Evolutionary conservation across 1,140 invertebrate species (phyloP).

Genomic region (Lethocerus indicus): DNA sequence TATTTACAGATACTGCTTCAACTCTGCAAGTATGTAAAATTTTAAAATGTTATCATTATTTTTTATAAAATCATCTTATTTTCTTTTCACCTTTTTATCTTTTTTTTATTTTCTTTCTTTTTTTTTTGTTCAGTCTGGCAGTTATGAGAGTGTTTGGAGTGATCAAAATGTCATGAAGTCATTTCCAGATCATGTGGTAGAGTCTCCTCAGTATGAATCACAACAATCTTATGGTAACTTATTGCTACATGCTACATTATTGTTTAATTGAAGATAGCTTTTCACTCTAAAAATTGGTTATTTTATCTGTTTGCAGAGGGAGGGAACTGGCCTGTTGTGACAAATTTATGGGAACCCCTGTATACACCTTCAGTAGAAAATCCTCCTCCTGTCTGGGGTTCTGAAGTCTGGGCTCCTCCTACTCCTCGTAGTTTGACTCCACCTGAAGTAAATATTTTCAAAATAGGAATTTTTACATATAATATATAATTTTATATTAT

Average conservation of each 20-base stretch:
- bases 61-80: background rate
- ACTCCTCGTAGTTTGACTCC: slow-evolving; percentile 21
- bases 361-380: slow-evolving; percentile 25
- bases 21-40: background rate
- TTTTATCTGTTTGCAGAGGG: slow-evolving; percentile 4
- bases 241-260: too few species aligned
- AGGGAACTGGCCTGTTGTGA: slow-evolving; percentile 25
- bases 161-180: slow-evolving; percentile 17
- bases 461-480: background rate
- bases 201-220: too few species aligned
- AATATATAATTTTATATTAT: slow-evolving; percentile 3
- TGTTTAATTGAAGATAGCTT: too few species aligned
- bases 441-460: slow-evolving; percentile 15
- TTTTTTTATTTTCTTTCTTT: too few species aligned
- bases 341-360: slow-evolving; percentile 30
- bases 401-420: slow-evolving; percentile 15
- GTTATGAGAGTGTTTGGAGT: slow-evolving; percentile 1
- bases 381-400: slow-evolving; percentile 19
- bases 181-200: too few species aligned
- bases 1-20: slow-evolving; percentile 4
- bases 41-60: background rate
- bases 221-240: too few species aligned
- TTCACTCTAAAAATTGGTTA: slow-evolving; percentile 20
- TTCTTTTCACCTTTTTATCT: too few species aligned
- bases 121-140: too few species aligned